phyloP scores from a whole-genome alignment of 2,888 invertebrate genomes.

The Malachius bipustulatus region DNA sequence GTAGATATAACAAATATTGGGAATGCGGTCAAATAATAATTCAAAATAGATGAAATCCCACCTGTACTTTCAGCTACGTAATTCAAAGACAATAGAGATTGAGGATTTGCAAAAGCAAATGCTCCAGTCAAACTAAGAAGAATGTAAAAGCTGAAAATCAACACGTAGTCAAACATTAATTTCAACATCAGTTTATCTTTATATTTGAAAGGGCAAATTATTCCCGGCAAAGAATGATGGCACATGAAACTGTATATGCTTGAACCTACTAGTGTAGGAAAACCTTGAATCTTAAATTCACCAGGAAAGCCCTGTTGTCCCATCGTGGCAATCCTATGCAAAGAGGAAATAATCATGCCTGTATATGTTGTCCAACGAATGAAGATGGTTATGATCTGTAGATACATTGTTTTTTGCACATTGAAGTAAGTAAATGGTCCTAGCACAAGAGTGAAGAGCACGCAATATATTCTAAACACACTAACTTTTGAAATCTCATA shows the following conservation, averaged over 20 bases:
- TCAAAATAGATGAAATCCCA: conserved; percentile 49
- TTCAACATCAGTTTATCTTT: conserved; percentile 59
- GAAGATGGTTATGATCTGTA: conserved; percentile 78
- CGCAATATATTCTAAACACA: conserved; percentile 65
- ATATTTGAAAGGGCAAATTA: conserved; percentile 78
- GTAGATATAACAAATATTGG: conserved; percentile 93
- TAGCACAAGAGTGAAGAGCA: conserved; percentile 59
- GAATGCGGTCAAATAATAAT: conserved; percentile 86
- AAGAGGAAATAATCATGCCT: conserved; percentile 79
- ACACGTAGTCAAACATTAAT: conserved; percentile 66
- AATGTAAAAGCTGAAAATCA: conserved; percentile 80
- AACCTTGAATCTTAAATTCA: conserved; percentile 54
- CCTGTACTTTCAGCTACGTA: conserved; percentile 55
- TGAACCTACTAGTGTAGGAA: conserved; percentile 87
- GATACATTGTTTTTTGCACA: conserved; percentile 94
- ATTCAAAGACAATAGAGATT: conserved; percentile 90
- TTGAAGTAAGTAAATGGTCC: conserved; percentile 93
- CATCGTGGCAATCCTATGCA: conserved; percentile 41
- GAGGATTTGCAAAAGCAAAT: conserved; percentile 68
- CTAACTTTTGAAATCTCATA: conserved; percentile 48
- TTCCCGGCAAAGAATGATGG: conserved; percentile 89
- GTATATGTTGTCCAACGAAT: conserved; percentile 83
- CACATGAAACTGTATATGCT: conserved; percentile 99
- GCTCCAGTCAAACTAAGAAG: conserved; percentile 80
- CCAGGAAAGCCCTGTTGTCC: conserved; percentile 63